Evolutionary conservation across 2,888 invertebrate genomes (phyloP).

Genomic region (Thereva nobilitata): DNA sequence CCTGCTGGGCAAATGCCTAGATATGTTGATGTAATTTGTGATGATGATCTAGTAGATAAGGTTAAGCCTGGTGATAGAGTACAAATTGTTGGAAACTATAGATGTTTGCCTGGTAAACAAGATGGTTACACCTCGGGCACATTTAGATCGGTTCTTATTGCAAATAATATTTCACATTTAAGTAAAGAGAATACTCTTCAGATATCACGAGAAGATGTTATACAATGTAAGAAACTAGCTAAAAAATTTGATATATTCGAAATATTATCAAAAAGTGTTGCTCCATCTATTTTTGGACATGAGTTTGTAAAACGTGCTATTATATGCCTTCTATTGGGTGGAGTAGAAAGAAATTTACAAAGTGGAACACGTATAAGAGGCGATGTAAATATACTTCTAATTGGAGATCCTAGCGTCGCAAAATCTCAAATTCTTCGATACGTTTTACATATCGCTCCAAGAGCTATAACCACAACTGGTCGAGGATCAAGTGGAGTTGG

Average conservation of each 20-base stretch:
- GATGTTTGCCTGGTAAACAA: slow-evolving; percentile 92
- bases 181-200: slow-evolving; percentile 81
- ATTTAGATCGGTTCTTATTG: slow-evolving; percentile 88
- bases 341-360: slow-evolving; percentile 89
- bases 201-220: slow-evolving; percentile 85
- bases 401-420: slow-evolving; percentile 98
- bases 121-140: slow-evolving; percentile 91
- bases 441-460: slow-evolving; percentile 90
- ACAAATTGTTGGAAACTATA: slow-evolving; percentile 92
- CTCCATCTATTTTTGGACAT: slow-evolving; percentile 98
- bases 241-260: slow-evolving; percentile 83
- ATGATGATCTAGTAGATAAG: slow-evolving; percentile 93
- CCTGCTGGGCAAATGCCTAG: slow-evolving; percentile 96
- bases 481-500: slow-evolving; percentile 98
- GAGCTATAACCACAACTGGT: slow-evolving; percentile 96
- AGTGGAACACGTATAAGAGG: slow-evolving; percentile 92
- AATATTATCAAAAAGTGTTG: slow-evolving; percentile 85
- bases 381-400: slow-evolving; percentile 87
- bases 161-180: slow-evolving; percentile 87
- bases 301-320: slow-evolving; percentile 96
- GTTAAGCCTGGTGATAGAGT: slow-evolving; percentile 97
- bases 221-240: slow-evolving; percentile 81
- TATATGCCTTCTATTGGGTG: slow-evolving; percentile 90
- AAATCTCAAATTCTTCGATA: slow-evolving; percentile 95
- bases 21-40: slow-evolving; percentile 91